phyloP scores from a whole-genome alignment of 2,888 invertebrate species.

The Catocala nupta region DNA sequence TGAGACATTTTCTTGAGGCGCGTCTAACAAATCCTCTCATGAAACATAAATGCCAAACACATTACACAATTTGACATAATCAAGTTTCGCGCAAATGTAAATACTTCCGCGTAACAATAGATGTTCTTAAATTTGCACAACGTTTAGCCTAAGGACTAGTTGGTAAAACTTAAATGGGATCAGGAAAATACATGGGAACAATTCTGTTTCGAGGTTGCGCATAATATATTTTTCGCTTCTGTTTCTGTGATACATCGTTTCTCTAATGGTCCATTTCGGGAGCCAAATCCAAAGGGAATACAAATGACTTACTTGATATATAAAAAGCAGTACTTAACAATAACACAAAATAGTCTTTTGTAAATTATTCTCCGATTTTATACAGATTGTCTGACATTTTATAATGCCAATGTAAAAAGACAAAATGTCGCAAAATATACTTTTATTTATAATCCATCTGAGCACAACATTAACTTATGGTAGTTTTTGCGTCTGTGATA shows the following conservation, averaged over 20 bases:
- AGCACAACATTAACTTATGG: too few relatives aligned
- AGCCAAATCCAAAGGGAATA: slow-evolving; percentile 26
- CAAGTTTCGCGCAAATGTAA: slow-evolving; percentile 28
- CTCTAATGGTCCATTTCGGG: slow-evolving; percentile 40
- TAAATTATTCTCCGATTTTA: too few relatives aligned
- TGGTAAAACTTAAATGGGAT: slow-evolving; percentile 50
- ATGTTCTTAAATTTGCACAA: slow-evolving; percentile 36
- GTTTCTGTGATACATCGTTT: slow-evolving; percentile 37
- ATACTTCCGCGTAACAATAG: slow-evolving; percentile 44
- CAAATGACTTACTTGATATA: slow-evolving; percentile 10
- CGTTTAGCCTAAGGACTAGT: slow-evolving; percentile 42
- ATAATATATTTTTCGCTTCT: slow-evolving; percentile 33
- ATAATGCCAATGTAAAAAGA: too few relatives aligned
- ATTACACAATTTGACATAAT: slow-evolving; percentile 10
- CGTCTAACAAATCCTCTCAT: slow-evolving; percentile 7
- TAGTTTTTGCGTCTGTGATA: too few relatives aligned
- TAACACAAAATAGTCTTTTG: too few relatives aligned
- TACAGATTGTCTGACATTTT: too few relatives aligned
- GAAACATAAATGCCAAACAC: slow-evolving; percentile 7
- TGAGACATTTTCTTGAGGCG: background rate
- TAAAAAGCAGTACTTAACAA: background rate
- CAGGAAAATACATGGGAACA: slow-evolving; percentile 46
- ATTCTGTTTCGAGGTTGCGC: slow-evolving; percentile 30
- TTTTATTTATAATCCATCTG: too few relatives aligned
- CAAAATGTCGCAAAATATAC: too few relatives aligned